phyloP scores from a whole-genome alignment of 2,888 invertebrate genomes.

The Philhelius pedissequus region DNA sequence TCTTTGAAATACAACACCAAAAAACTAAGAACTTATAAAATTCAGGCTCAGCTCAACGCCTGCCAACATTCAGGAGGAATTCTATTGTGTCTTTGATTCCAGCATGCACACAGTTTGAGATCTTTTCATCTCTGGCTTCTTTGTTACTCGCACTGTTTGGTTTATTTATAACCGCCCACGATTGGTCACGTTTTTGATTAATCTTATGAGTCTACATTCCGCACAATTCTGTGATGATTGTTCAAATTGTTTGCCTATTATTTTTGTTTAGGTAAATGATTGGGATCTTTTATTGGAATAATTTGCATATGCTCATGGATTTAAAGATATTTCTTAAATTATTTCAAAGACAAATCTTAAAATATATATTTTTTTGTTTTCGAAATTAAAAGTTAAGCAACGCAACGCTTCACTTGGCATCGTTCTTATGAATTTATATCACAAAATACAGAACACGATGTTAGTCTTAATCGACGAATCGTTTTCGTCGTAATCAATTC shows the following conservation, averaged over 20 bases:
- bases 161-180: conserved; percentile 29
- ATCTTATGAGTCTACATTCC: background rate
- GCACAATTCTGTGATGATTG: background rate
- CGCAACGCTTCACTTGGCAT: too few relatives aligned
- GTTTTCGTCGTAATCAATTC: too few relatives aligned
- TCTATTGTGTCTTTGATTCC: background rate
- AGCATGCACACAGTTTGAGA: background rate
- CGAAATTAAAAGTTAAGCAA: too few relatives aligned
- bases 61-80: background rate
- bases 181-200: conserved; percentile 24
- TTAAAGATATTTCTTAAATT: background rate
- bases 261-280: background rate
- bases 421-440: too few relatives aligned
- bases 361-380: too few relatives aligned
- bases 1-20: background rate
- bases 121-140: background rate
- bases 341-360: too few relatives aligned
- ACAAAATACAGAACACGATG: too few relatives aligned
- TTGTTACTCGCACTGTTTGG: background rate
- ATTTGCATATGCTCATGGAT: background rate
- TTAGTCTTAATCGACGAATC: too few relatives aligned
- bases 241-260: background rate
- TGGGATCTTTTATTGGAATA: background rate
- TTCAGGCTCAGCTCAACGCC: background rate
- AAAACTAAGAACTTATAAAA: background rate